phyloP scores from a whole-genome alignment of 2,888 invertebrate genomes.

The Lasioglossum villosulum region DNA sequence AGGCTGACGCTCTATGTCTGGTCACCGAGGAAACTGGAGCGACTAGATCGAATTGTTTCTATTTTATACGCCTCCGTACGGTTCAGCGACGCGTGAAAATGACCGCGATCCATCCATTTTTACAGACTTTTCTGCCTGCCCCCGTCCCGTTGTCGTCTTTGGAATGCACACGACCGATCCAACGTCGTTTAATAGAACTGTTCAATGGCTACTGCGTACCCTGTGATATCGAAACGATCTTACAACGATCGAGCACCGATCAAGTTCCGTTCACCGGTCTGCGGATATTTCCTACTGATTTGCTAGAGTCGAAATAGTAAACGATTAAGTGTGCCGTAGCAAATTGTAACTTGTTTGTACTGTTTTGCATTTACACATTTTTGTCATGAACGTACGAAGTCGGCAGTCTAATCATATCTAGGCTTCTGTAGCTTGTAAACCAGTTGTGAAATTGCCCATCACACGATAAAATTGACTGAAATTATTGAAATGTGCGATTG shows the following conservation, averaged over 20 bases:
- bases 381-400: neutral
- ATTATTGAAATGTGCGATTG: neutral
- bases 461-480: neutral
- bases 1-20: constrained; percentile 9
- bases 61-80: constrained; percentile 7
- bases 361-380: neutral
- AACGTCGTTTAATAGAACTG: constrained; percentile 50
- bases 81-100: constrained; percentile 54
- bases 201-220: neutral
- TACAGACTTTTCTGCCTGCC: constrained; percentile 5
- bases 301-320: neutral
- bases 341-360: neutral
- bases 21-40: constrained; percentile 24
- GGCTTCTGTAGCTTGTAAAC: neutral
- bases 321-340: neutral
- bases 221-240: constrained; percentile 4
- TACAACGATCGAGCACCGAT: constrained; percentile 7
- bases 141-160: constrained; percentile 8
- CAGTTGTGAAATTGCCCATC: neutral
- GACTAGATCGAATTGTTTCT: constrained; percentile 30
- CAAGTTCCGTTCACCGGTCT: neutral
- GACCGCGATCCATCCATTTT: constrained; percentile 41
- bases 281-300: constrained; percentile 31
- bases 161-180: constrained; percentile 43
- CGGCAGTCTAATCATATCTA: neutral